Base-by-base conservation (phyloP, 2,113 vertebrate species). In the Galemys pyrenaicus region DNA sequence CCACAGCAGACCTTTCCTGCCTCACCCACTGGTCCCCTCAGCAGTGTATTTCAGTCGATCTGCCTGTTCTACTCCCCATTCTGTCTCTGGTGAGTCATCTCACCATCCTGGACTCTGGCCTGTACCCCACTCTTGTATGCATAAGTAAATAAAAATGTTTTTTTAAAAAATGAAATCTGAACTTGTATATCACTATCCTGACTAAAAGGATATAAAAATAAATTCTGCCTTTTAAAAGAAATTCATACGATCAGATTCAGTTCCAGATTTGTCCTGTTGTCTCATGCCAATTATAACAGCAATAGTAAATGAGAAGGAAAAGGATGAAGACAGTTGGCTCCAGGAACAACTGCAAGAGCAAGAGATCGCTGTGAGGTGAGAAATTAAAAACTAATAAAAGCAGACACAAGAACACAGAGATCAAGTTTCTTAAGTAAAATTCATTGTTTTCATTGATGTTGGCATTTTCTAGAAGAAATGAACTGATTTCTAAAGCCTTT, bases 391-490 rank as follows among this genome's bases (percentile, higher is more conserved):
- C 24, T n/a, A 79, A 60, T 32, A 16, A 73, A 70, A 90, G 39
- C 49, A 46, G n/a, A 73, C 37, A 41, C 19, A 90, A 74, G 65
- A 83, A 67, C 44, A 75, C 28, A 68, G 54, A 94, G 35, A 78
- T 9, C 41, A 94, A 6, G 35, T 86, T 89, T 81, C 68, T 2
- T 30, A 37, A 73, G 41, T 56, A 41, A 87, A 54, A 92, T 22
- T 62, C 8, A 28, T 56, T 17, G 60, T 88, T 85, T 46, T 35
- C 11, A 84, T 24, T 30, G 24, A 8, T 10, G 17, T 35, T 82
- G 32, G 41, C 35, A 89, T 75, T 95, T 95, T 95, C 64, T 77
- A 12, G 71, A 93, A 54, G 62, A 84, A 91, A 91, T 51, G 9
- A 89, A 65, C 30, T 83, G 39, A 86, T 67, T 85, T 65, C 79